phyloP scores from a whole-genome alignment of 2,888 invertebrate species.

The Philaethria dido region DNA sequence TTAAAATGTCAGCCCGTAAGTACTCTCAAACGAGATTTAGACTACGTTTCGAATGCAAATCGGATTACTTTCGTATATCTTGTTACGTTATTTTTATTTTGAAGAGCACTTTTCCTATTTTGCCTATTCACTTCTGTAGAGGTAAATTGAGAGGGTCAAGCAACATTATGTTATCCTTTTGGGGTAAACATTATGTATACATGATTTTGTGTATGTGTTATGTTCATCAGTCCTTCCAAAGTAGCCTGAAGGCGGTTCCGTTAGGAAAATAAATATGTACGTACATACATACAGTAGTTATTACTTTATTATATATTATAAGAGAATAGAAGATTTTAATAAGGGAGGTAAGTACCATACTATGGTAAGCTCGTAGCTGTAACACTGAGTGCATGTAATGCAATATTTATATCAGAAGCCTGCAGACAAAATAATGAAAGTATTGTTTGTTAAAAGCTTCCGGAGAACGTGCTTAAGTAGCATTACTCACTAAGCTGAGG shows the following conservation, averaged over 20 bases:
- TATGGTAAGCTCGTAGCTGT: not conserved
- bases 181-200: slow-evolving; percentile 5
- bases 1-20: slow-evolving; percentile 34
- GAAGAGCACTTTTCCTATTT: slow-evolving; percentile 18
- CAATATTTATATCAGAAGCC: slow-evolving; percentile 13
- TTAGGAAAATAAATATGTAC: not conserved
- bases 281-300: no score
- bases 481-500: slow-evolving; percentile 9
- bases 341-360: no score
- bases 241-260: not conserved
- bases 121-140: slow-evolving; percentile 18
- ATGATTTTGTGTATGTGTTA: not conserved
- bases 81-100: slow-evolving; percentile 35
- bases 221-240: not conserved
- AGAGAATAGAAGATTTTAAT: no score
- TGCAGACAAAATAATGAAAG: slow-evolving; percentile 18
- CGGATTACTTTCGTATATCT: slow-evolving; percentile 34
- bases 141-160: slow-evolving; percentile 34
- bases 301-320: no score
- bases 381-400: not conserved
- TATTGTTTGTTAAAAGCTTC: slow-evolving; percentile 22
- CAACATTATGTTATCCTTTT: slow-evolving; percentile 34
- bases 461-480: slow-evolving; percentile 15
- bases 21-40: slow-evolving; percentile 32
- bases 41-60: slow-evolving; percentile 33